Conservation (phyloP, 2,797 vertebrate species). For the Sebastes ruberrimus region DNA sequence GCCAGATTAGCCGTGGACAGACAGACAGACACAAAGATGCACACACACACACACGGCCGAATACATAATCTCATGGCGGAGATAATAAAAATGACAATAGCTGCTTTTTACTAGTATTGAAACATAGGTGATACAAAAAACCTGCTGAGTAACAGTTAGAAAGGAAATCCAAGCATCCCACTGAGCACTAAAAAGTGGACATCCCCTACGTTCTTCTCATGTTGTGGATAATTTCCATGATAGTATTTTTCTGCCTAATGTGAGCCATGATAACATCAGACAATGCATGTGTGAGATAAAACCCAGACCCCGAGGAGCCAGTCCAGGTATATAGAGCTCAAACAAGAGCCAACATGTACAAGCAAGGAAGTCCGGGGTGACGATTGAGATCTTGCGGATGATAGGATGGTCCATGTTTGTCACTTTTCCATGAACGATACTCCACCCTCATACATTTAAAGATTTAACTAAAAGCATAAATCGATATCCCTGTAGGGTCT, state of each 20-base stretch:
- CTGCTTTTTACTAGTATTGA: not conserved
- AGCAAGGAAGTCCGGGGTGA: not conserved
- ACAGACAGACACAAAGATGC: not conserved
- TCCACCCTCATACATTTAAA: not conserved
- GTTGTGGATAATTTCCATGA: conserved; percentile 16
- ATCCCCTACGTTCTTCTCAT: conserved; percentile 30
- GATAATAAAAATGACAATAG: not conserved
- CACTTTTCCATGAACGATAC: conserved; percentile 9
- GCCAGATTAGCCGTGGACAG: not conserved
- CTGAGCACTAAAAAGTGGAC: not conserved
- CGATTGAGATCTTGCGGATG: conserved; percentile 11
- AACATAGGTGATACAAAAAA: not conserved
- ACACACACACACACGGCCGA: rapidly evolving
- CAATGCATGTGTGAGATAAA: conserved; percentile 47
- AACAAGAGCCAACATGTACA: conserved; percentile 30
- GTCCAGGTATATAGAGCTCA: conserved; percentile 36
- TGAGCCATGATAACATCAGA: conserved; percentile 37
- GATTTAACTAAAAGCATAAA: conserved; percentile 7
- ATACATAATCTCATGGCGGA: not conserved
- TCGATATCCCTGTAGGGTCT: not conserved
- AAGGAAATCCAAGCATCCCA: not conserved
- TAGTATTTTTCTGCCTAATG: conserved; percentile 13
- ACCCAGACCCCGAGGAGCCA: conserved; percentile 55
- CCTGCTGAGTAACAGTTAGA: not conserved
- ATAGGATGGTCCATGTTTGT: conserved; percentile 2